Conservation (phyloP, 1,140 invertebrate genomes). For the Zaprionus taronus region DNA sequence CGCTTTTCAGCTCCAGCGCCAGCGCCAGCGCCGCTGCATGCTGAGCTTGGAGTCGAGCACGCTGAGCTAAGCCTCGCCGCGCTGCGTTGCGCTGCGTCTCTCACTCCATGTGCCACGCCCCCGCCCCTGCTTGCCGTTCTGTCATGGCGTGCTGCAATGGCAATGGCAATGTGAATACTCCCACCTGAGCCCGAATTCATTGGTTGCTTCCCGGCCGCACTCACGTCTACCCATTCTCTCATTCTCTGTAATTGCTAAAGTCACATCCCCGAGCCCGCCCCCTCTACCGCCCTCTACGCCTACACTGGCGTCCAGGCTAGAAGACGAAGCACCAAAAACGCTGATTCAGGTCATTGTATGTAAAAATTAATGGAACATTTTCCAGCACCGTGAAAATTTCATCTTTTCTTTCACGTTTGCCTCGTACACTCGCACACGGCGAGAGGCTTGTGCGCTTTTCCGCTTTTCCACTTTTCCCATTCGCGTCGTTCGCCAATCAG, state of each 20-base stretch:
- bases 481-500: conserved; percentile 22
- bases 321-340: conserved; percentile 54
- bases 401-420: conserved; percentile 57
- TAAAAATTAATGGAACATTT: conserved; percentile 68
- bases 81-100: conserved; percentile 17
- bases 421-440: conserved; percentile 15
- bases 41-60: conserved; percentile 21
- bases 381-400: conserved; percentile 57
- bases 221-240: conserved; percentile 42
- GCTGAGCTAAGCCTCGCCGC: conserved; percentile 7
- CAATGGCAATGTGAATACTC: conserved; percentile 38
- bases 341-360: conserved; percentile 66
- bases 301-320: conserved; percentile 5
- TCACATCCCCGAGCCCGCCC: conserved; percentile 36
- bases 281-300: neutral
- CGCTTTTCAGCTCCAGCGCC: conserved; percentile 60
- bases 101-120: neutral
- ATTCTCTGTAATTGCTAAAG: conserved; percentile 49
- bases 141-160: conserved; percentile 26
- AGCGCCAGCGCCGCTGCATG: conserved; percentile 48
- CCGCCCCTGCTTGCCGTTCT: too few relatives aligned
- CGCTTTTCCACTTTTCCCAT: conserved; percentile 18
- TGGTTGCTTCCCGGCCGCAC: conserved; percentile 37
- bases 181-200: conserved; percentile 48
- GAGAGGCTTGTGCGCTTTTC: conserved; percentile 7